Percentiles rank a stretch among this genome's conserved stretches.
Evolutionary conservation across 2,888 invertebrate species (phyloP).

Genomic region (Steromphala cineraria): DNA sequence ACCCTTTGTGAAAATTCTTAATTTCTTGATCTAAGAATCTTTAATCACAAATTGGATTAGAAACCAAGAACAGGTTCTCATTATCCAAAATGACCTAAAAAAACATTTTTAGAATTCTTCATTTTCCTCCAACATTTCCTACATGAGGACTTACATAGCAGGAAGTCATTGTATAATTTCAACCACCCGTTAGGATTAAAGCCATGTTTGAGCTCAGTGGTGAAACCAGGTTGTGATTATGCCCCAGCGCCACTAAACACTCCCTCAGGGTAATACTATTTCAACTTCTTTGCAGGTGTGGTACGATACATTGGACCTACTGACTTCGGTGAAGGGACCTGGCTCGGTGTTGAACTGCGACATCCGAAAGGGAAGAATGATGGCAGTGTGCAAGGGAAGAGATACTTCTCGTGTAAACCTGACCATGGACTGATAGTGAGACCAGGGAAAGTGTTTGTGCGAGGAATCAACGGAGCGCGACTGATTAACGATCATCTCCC

Average conservation of each 20-base stretch:
- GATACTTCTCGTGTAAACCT: slow-evolving; percentile 72
- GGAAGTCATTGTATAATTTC: too few species aligned
- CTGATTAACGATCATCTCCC: slow-evolving; percentile 60
- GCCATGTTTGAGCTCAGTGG: not conserved
- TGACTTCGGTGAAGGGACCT: slow-evolving; percentile 77
- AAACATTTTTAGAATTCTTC: too few species aligned
- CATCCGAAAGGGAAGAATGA: slow-evolving; percentile 75
- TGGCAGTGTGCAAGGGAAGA: slow-evolving; percentile 72
- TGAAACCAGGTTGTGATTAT: too few species aligned
- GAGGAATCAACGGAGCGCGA: slow-evolving; percentile 78
- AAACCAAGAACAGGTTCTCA: too few species aligned
- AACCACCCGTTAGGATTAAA: not conserved
- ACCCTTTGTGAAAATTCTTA: too few species aligned
- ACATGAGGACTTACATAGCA: not conserved
- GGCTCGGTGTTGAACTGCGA: slow-evolving; percentile 77
- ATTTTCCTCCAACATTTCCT: too few species aligned
- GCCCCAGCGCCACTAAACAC: too few species aligned
- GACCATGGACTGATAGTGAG: slow-evolving; percentile 74
- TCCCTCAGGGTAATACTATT: too few species aligned
- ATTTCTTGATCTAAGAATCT: too few species aligned
- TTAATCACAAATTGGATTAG: too few species aligned
- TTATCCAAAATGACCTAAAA: too few species aligned
- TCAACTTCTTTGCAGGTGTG: slow-evolving; percentile 70
- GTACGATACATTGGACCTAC: slow-evolving; percentile 76
- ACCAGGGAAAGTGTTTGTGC: slow-evolving; percentile 74